phyloP scores from a whole-genome alignment of 2,113 vertebrate species.

The Turnix velox region DNA sequence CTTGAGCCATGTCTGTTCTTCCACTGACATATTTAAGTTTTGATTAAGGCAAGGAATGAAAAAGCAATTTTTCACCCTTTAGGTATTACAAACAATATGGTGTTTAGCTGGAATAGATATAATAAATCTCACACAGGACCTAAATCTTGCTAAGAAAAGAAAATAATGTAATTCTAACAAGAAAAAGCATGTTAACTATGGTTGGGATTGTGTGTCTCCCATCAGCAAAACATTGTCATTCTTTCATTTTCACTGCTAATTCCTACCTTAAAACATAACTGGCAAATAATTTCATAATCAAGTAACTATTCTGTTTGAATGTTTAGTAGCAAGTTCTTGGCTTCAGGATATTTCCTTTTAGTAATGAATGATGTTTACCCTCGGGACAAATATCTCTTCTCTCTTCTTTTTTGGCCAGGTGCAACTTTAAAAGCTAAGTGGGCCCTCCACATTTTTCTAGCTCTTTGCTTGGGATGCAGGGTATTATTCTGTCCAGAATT shows the following conservation, averaged over 20 bases:
- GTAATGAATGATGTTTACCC: slow-evolving; percentile 3
- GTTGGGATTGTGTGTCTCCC: background rate
- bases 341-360: background rate
- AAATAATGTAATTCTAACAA: background rate
- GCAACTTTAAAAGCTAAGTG: slow-evolving; percentile 34
- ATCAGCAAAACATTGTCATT: background rate
- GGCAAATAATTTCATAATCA: slow-evolving; percentile 9
- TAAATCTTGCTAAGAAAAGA: background rate
- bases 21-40: background rate
- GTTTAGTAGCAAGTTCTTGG: slow-evolving; percentile 29
- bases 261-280: background rate
- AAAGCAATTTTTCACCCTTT: background rate
- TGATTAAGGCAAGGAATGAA: background rate
- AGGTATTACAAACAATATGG: background rate
- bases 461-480: background rate
- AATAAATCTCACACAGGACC: background rate
- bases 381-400: background rate
- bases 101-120: background rate
- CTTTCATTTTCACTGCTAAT: background rate
- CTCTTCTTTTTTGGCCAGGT: slow-evolving; percentile 27
- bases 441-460: slow-evolving; percentile 28
- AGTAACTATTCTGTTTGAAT: background rate
- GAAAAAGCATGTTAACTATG: background rate
- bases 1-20: background rate
- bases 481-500: slow-evolving; percentile 52